Base-by-base conservation (phyloP, 2,797 vertebrate genomes). In the Vireo griseus region DNA sequence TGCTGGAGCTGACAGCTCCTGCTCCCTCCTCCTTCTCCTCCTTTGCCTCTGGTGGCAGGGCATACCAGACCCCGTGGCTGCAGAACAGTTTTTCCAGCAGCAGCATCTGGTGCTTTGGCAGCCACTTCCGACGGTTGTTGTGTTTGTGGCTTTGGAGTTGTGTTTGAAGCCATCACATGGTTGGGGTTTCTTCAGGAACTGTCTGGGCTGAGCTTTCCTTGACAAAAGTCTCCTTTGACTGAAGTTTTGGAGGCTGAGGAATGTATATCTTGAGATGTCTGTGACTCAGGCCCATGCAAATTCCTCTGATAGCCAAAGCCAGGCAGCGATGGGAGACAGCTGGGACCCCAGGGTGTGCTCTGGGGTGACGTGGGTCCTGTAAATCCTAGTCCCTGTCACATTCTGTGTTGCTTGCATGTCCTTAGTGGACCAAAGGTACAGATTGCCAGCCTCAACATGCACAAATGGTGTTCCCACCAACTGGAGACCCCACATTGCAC, bases 141-240 rank as follows among this genome's bases (percentile, higher is more conserved):
- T 94, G 93, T 94, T 96, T 97, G 97, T 96, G 97, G 97, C 92
- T 97, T 96, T 97, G 95, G 96, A 97, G 73, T 90, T 85, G 89
- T 21, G 5, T 96, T 89, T 91, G 95, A 96, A 95, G 69, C 74
- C 75, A 79, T 95, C 94, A 92, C 94, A n/a, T 95, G 92, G 79
- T 80, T 76, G 88, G 71, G 92, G 86, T 96, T 97, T 95, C 96
- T 97, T 94, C 79, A 90, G 96, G 94, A 97, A 91, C 92, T 13
- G 89, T 90, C 92, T 97, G 97, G 94, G 76, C 83, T 90, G 84
- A 92, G 86, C 80, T 92, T 85, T 85, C 48, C 76, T 85, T 74
- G 69, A 95, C 96, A 95, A 94, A 96, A 90, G 92, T 83, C 95
- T 69, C 80, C 79, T 95, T 94, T 94, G 77, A 93, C 65, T 77